Conservation (phyloP, 2,797 vertebrate genomes). For the Glyptemys insculpta region DNA sequence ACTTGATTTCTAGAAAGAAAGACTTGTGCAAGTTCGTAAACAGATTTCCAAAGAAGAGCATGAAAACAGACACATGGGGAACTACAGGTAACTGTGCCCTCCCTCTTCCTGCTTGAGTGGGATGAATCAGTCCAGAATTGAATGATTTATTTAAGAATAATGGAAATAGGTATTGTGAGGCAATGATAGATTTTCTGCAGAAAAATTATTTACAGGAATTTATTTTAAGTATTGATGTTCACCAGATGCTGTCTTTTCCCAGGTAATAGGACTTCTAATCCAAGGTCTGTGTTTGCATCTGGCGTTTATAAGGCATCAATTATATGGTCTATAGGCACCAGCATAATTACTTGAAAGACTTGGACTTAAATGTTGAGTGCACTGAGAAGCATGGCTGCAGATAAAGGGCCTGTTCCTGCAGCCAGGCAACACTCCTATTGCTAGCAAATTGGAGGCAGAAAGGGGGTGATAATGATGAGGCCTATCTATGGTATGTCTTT, state of each 20-base stretch:
- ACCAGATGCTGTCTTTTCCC: not conserved
- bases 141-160: not conserved
- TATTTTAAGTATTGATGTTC: not conserved
- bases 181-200: not conserved
- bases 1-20: slow-evolving; percentile 91
- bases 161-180: not conserved
- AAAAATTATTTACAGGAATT: not conserved
- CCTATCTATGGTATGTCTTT: not conserved
- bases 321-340: not conserved
- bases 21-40: slow-evolving; percentile 95
- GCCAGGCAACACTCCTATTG: not conserved
- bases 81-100: slow-evolving; percentile 91
- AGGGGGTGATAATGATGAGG: not conserved
- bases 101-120: slow-evolving; percentile 21
- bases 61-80: slow-evolving; percentile 97
- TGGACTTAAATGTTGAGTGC: not conserved
- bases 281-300: not conserved
- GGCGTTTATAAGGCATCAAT: not conserved
- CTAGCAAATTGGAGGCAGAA: not conserved
- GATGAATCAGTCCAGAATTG: not conserved
- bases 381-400: not conserved
- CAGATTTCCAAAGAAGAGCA: slow-evolving; percentile 96
- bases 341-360: not conserved
- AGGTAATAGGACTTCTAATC: not conserved
- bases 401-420: not conserved